Evolutionary conservation across 2,888 invertebrate genomes (phyloP), one percentile per base, ranked within the genome.

Genomic region (Parapristionchus giblindavisi): DNA sequence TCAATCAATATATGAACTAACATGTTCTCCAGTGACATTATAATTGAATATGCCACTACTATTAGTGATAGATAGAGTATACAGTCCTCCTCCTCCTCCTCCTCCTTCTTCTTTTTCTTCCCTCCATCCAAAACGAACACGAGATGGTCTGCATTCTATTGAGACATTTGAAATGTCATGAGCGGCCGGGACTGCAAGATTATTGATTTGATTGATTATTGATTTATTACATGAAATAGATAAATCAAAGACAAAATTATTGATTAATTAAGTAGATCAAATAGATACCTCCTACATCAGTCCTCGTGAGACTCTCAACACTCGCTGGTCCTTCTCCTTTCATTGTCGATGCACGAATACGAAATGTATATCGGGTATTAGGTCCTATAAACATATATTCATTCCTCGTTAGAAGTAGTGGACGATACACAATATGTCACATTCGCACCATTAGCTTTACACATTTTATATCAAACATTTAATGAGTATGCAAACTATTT

Each of bases 301-400:
- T 87, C 34, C 79, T 76, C 8, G 78, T 80, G 11, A 78, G 27
- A 58, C 81, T 72, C 40, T 83, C 83, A 0, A 76, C 77, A 77
- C 84, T 85, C 76, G 79, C 82, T n/a, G 77, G 77, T 21, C 87
- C 83, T 78, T 86, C 87, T 63, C 87, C 87, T 68, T 82, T 83
- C 3, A 63, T 24, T 3, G 87, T 85, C 17, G 85, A 81, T 0
- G 85, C 85, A 14, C 84, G 80, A 17, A 87, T 77, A 32, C 82
- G 78, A 8, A 87, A 76, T 32, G 80, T 77, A 74, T 87, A 87
- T 3, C 73, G 70, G 14, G 83, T 85, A 71, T 79, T 74, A 0
- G 86, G 80, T 34, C 76, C 85, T 85, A 74, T 68, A 81, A 75
- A 48, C n/a, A 5, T 40, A 63, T 54, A 54, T n/a, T n/a, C n/a